phyloP scores from a whole-genome alignment of 2,797 vertebrate species.

The Rhinatrema bivittatum region DNA sequence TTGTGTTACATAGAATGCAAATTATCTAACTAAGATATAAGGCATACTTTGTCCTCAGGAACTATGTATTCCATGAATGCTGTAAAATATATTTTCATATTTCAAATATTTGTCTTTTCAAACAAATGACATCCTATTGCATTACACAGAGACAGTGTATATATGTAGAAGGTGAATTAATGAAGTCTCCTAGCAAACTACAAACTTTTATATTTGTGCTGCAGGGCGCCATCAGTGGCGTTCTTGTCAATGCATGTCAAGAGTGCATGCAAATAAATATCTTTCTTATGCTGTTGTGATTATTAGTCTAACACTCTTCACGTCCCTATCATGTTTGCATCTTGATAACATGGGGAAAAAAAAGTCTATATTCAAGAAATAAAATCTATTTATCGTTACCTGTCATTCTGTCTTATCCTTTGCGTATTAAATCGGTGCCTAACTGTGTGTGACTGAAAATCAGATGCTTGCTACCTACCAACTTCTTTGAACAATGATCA shows the following conservation, averaged over 20 bases:
- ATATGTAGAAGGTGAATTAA: conserved; percentile 47
- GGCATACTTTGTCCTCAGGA: conserved; percentile 58
- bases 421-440: conserved; percentile 24
- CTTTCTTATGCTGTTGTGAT: conserved; percentile 24
- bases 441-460: conserved; percentile 6
- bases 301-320: conserved; percentile 31
- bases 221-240: conserved; percentile 22
- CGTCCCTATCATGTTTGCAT: conserved; percentile 24
- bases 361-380: conserved; percentile 33
- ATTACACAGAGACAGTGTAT: conserved; percentile 23
- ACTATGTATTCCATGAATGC: conserved; percentile 51
- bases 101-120: conserved; percentile 41
- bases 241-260: conserved; percentile 38
- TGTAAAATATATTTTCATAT: conserved; percentile 51
- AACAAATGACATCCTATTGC: conserved; percentile 25
- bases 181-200: conserved; percentile 18
- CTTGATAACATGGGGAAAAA: conserved; percentile 30
- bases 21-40: conserved; percentile 36
- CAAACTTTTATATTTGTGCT: conserved; percentile 30
- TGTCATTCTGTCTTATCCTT: conserved; percentile 21
- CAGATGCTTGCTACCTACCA: too few relatives aligned
- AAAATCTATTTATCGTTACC: conserved; percentile 14
- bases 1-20: conserved; percentile 37
- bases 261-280: conserved; percentile 42
- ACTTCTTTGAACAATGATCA: too few relatives aligned